Percentiles rank a stretch among this genome's conserved stretches.
phyloP scores from a whole-genome alignment of 2,888 invertebrate species.

The Stegana nigrithorax region DNA sequence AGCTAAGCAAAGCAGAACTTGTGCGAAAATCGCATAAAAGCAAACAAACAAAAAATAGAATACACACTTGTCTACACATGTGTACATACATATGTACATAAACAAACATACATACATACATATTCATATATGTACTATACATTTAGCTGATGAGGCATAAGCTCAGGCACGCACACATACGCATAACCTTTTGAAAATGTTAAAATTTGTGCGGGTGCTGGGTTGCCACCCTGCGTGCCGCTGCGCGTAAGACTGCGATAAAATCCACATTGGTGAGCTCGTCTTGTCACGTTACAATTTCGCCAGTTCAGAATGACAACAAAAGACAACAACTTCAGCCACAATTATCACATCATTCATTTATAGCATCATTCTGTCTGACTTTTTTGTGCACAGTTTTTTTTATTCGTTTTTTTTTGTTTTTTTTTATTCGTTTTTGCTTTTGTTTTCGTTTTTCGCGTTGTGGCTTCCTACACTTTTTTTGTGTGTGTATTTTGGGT shows the following conservation, averaged over 20 bases:
- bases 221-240: background rate
- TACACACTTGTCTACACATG: conserved; percentile 33
- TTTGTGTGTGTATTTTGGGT: too few species aligned
- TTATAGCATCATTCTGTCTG: background rate
- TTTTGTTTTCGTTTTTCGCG: conserved; percentile 19
- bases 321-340: conserved; percentile 19
- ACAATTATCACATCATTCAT: conserved; percentile 49
- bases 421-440: conserved; percentile 14
- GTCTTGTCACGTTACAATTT: too few species aligned
- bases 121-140: background rate
- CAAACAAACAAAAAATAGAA: conserved; percentile 44
- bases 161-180: background rate
- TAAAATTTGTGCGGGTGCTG: background rate
- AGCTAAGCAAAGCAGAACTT: too few species aligned
- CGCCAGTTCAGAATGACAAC: background rate
- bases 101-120: background rate
- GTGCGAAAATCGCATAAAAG: conserved; percentile 54
- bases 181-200: background rate
- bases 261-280: too few species aligned
- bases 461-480: too few species aligned
- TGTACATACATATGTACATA: conserved; percentile 3
- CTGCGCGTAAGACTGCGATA: background rate
- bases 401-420: conserved; percentile 5
- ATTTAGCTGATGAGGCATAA: background rate
- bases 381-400: conserved; percentile 6